Percentiles rank a stretch among this genome's conserved stretches.
Conservation (phyloP, 2,797 vertebrate species). For the Chrysocyon brachyurus region DNA sequence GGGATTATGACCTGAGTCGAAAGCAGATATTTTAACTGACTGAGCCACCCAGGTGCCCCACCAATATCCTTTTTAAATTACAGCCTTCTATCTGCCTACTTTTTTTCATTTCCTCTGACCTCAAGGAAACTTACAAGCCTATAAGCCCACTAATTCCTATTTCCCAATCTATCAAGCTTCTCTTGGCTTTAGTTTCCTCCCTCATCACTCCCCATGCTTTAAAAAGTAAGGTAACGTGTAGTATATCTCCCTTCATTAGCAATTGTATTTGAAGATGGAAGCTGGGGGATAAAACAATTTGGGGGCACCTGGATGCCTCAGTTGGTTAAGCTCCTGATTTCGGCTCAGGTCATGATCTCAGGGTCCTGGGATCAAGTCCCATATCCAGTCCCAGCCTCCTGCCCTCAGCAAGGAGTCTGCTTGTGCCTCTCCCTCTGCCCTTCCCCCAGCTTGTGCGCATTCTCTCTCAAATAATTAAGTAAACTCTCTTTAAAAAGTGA, state of each 20-base stretch:
- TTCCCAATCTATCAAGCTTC: background rate
- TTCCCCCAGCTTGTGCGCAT: background rate
- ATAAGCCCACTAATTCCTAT: constrained; percentile 6
- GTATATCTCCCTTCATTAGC: background rate
- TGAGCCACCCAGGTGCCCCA: too few relatives aligned
- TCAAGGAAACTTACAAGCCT: background rate
- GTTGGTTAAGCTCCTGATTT: background rate
- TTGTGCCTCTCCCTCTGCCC: background rate
- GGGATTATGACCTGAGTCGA: too few relatives aligned
- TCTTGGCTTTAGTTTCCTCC: background rate
- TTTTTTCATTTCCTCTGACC: background rate
- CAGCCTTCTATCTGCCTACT: background rate
- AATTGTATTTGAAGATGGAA: background rate
- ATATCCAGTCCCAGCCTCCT: background rate
- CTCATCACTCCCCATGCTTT: background rate
- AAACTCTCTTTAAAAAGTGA: background rate
- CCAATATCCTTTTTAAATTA: background rate
- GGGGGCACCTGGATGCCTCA: background rate
- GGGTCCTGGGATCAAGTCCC: background rate
- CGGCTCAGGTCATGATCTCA: background rate
- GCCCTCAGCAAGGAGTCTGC: background rate
- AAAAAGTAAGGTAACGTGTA: background rate
- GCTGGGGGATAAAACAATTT: background rate
- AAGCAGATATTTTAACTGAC: too few relatives aligned
- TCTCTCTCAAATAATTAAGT: background rate